These are phyloP conservation scores for Monoplex corrugatus DNA, from an alignment of 2,888 invertebrate genomes.

Conservation along the genomic window DNA sequence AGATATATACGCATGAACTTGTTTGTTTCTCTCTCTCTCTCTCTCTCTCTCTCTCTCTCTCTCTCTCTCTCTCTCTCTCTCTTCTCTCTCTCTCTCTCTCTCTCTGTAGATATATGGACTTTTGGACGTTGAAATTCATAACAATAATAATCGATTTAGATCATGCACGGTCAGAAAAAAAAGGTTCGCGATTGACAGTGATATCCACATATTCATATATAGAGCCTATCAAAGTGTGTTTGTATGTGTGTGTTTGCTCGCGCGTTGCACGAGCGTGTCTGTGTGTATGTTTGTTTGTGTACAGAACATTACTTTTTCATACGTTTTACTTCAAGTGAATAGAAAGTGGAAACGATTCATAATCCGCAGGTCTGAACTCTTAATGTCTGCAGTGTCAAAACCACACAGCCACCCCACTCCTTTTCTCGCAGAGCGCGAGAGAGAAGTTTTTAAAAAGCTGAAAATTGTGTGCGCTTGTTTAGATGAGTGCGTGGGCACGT, in stretches of 20 bases:
- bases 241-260: not conserved
- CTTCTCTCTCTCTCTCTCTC: slow-evolving; percentile 14
- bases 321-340: too few relatives aligned
- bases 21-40: not conserved
- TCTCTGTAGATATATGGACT: not conserved
- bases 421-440: too few relatives aligned
- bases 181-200: too few relatives aligned
- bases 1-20: not conserved
- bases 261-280: not conserved
- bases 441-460: too few relatives aligned
- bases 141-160: not conserved
- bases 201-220: not conserved
- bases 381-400: too few relatives aligned
- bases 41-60: not conserved
- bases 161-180: not conserved
- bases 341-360: too few relatives aligned
- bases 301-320: too few relatives aligned
- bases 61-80: not conserved
- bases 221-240: not conserved
- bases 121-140: not conserved
- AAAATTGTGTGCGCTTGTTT: slow-evolving; percentile 3
- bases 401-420: too few relatives aligned
- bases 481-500: not conserved
- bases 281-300: slow-evolving; percentile 12
- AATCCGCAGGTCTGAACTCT: too few relatives aligned